A percentile compares a stretch with the other conserved stretches of the same genome.
phyloP scores from a whole-genome alignment of 2,888 invertebrate species.

The Rosalia funebris region DNA sequence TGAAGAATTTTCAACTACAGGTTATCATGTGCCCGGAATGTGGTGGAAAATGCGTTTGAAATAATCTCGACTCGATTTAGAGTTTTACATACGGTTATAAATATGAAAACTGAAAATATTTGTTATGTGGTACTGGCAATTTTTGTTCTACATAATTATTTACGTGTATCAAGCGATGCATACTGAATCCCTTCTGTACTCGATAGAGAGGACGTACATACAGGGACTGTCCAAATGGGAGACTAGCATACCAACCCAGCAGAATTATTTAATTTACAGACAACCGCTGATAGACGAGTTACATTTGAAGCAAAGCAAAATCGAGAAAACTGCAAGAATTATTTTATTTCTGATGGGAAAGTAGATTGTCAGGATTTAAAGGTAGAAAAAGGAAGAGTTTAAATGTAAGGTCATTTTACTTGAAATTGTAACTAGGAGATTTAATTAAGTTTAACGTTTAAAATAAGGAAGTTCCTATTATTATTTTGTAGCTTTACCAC shows the following conservation, averaged over 20 bases:
- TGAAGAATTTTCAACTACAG: conserved; percentile 30
- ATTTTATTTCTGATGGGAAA: conserved; percentile 1
- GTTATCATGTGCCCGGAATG: conserved; percentile 21
- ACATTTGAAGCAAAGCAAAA: conserved; percentile 4
- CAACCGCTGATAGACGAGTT: not conserved
- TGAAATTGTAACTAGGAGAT: too few relatives aligned
- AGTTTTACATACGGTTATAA: conserved; percentile 21
- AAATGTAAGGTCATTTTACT: too few relatives aligned
- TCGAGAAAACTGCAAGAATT: not conserved
- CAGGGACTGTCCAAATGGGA: not conserved
- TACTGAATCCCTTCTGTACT: not conserved
- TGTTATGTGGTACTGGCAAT: conserved; percentile 5
- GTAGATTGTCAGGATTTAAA: conserved; percentile 4
- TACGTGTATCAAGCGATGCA: not conserved
- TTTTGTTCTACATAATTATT: not conserved
- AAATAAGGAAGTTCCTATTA: too few relatives aligned
- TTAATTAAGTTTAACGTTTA: too few relatives aligned
- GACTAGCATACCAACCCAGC: conserved; percentile 4
- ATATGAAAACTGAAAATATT: conserved; percentile 1
- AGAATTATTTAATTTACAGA: not conserved
- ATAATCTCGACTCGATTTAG: conserved; percentile 26
- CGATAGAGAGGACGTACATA: not conserved
- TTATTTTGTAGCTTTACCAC: too few relatives aligned
- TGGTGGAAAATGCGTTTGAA: conserved; percentile 31
- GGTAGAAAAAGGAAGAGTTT: not conserved